Evolutionary conservation across 1,140 invertebrate genomes (phyloP), one percentile per base, ranked within the genome.

Genomic region (Drosophila tani): DNA sequence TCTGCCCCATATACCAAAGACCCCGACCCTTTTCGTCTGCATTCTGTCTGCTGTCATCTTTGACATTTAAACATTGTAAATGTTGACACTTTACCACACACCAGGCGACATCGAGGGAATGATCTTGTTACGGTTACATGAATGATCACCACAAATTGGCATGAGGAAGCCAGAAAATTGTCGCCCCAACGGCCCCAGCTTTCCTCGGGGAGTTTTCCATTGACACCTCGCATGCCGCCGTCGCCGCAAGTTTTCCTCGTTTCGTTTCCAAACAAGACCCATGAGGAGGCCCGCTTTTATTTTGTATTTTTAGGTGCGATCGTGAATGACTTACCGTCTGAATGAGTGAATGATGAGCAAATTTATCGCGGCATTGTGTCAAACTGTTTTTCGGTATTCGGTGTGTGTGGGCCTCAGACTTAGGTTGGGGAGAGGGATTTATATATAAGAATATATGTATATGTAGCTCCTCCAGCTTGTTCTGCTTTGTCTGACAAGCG

Each of bases 31-130:
- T 32, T 24, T 5, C 29, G 17, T 14, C 15, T 12, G 19, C 46
- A 51, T 43, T 74, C 71, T 66, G 69, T 56, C 66, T 55, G 59
- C 86, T 91, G 90, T 91, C 90, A 87, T 73, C 43, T 74, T 81
- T 91, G 90, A 91, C 91, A 91, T 90, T 86, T 91, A 60, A 68
- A 85, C 84, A 83, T 91, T 87, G 90, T 91, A 84, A 91, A 90
- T 75, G 90, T 91, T 90, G 90, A 91, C 90, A 91, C 90, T 91
- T 91, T 86, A 82, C 79, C 90, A 91, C 90, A 91, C 82, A 90
- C 78, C 53, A 38, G 1, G 53, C 76, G 68, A 19, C 70, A 47
- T 41, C 41, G 60, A 32, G 40, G 65, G 47, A 90, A 90, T 82
- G 85, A 91, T 90, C 85, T 90, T 82, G 85, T 90, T 90, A 70